These are phyloP conservation scores for Brachionus calyciflorus DNA, from an alignment of 1,140 invertebrate species.

Conservation along the genomic window DNA sequence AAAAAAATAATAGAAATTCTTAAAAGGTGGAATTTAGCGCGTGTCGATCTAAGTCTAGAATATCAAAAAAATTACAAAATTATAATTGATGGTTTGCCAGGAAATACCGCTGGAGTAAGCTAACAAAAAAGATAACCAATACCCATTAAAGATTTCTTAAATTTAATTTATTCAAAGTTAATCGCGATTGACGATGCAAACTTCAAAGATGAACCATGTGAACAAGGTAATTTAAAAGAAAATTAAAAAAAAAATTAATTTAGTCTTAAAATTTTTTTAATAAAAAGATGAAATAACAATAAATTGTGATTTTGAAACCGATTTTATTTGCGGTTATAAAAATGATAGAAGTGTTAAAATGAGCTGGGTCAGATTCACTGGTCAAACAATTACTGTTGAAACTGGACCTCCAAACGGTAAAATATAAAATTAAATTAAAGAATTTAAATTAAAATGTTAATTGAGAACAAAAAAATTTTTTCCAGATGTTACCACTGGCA, in stretches of 20 bases:
- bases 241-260: no score
- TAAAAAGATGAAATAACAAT: constrained; percentile 10
- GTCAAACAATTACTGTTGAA: constrained; percentile 11
- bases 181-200: constrained; percentile 53
- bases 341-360: constrained; percentile 72
- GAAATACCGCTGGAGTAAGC: neutral
- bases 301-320: constrained; percentile 70
- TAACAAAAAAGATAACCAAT: neutral
- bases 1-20: no score
- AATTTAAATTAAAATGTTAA: no score
- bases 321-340: constrained; percentile 70
- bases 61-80: constrained; percentile 3
- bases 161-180: neutral
- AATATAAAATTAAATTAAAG: neutral
- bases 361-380: constrained; percentile 65
- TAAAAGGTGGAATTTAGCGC: constrained; percentile 35
- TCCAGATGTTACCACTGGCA: neutral
- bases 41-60: constrained; percentile 3
- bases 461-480: neutral
- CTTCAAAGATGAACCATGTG: constrained; percentile 5
- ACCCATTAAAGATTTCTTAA: neutral
- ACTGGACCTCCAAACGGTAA: constrained; percentile 27
- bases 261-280: constrained; percentile 7
- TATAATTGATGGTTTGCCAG: neutral
- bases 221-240: neutral